Base-by-base conservation (phyloP, 2,888 invertebrate genomes). In the Diaphora mendica region DNA sequence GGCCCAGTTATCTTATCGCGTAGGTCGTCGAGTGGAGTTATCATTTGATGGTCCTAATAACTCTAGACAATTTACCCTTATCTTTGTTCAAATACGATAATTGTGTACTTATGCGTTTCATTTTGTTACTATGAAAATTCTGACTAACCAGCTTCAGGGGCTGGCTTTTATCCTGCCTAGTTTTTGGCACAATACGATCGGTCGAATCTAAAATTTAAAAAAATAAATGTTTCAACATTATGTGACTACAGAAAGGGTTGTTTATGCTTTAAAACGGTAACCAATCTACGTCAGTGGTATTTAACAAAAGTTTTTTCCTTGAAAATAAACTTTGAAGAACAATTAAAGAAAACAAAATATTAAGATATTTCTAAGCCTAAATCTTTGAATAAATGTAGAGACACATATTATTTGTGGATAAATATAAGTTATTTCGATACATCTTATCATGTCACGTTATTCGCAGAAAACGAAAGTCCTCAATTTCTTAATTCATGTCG, bases 1-100 rank as follows among this genome's bases (percentile, higher is more conserved):
- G 71, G 9, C 68, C 68, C 59, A 62, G 48, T 75, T 75, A 75
- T 75, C 75, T 70, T 71, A 69, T 72, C 64, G 35, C 26, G 20
- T 26, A 64, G 48, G 51, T 67, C 35, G 39, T 42, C 30, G 42
- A 55, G 44, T 48, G 23, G 20, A 11, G 42, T 7, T 55, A 70
- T 73, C 55, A 62, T 64, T 51, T 65, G 68, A 68, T 68, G 64
- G 48, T 30, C 51, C 64, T 51, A 68, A 68, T 64, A 68, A 44
- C 11, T n/a, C 33, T 64, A 68, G 72, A 68, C 68, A 62, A 64
- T 55, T 71, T 64, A 30, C 30, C 51, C n/a, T 68, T 72, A 72
- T 68, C 68, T 64, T 64, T 42, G 42, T 48, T 62, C n/a, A 33
- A 33, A 33, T 70, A 20, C 39, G 42, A 35, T 26, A 26, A 62